Evolutionary conservation across 2,797 vertebrate species (phyloP).

Genomic region (Microctenopoma lineatum): DNA sequence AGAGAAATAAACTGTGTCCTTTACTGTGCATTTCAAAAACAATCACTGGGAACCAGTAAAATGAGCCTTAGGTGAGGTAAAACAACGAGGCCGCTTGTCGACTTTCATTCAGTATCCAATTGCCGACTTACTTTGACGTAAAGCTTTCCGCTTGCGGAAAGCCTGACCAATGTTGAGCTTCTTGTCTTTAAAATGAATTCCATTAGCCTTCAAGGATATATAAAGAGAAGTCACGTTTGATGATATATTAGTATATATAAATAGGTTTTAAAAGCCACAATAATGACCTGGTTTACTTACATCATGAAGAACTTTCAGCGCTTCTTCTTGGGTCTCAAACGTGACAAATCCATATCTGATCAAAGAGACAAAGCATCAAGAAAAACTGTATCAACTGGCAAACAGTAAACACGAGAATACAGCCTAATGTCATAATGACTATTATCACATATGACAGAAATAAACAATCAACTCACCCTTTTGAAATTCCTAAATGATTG

Average conservation of each 20-base stretch:
- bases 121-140: slow-evolving; percentile 63
- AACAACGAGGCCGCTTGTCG: neutral
- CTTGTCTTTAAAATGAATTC: slow-evolving; percentile 85
- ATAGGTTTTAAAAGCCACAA: neutral
- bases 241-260: too few species aligned
- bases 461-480: slow-evolving; percentile 80
- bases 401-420: neutral
- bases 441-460: too few species aligned
- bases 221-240: slow-evolving; percentile 27
- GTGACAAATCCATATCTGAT: slow-evolving; percentile 91
- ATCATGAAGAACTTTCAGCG: slow-evolving; percentile 86
- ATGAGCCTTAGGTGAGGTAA: too few species aligned
- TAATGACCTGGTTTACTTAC: slow-evolving; percentile 49
- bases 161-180: slow-evolving; percentile 88
- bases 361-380: slow-evolving; percentile 23
- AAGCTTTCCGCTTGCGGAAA: slow-evolving; percentile 83
- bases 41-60: too few species aligned
- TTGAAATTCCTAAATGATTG: slow-evolving; percentile 87
- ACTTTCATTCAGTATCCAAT: neutral
- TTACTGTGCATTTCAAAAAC: too few species aligned
- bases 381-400: neutral
- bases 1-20: neutral
- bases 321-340: slow-evolving; percentile 89
- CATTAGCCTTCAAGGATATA: slow-evolving; percentile 68
- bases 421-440: too few species aligned